phyloP scores from a whole-genome alignment of 2,797 vertebrate genomes.

The Spinus olivaceus region DNA sequence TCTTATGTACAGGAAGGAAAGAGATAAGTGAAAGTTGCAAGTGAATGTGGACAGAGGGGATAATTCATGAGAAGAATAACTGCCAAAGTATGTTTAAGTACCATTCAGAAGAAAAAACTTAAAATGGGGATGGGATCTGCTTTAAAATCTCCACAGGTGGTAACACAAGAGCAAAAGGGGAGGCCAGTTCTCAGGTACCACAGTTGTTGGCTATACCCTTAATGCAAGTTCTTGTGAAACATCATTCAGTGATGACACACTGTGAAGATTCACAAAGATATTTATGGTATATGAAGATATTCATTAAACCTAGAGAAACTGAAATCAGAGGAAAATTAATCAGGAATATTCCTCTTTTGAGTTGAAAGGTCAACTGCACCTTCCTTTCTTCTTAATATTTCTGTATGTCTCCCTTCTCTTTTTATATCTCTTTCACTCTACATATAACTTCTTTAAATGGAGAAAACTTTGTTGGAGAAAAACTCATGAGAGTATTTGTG shows the following conservation, averaged over 20 bases:
- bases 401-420: not conserved
- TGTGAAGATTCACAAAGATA: not conserved
- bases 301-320: not conserved
- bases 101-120: not conserved
- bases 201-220: not conserved
- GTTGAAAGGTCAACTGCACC: not conserved
- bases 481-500: not conserved
- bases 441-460: not conserved
- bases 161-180: not conserved
- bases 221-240: not conserved
- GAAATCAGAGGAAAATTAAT: not conserved
- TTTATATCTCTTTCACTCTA: not conserved
- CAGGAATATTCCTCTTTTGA: not conserved
- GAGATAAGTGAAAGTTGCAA: not conserved
- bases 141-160: not conserved
- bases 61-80: not conserved
- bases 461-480: not conserved
- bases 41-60: not conserved
- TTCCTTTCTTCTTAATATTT: not conserved
- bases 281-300: not conserved
- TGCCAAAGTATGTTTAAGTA: not conserved
- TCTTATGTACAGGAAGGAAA: not conserved
- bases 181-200: not conserved
- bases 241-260: not conserved
- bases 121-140: not conserved